phyloP scores from a whole-genome alignment of 2,113 vertebrate genomes.

The Hippocampus barbouri region DNA sequence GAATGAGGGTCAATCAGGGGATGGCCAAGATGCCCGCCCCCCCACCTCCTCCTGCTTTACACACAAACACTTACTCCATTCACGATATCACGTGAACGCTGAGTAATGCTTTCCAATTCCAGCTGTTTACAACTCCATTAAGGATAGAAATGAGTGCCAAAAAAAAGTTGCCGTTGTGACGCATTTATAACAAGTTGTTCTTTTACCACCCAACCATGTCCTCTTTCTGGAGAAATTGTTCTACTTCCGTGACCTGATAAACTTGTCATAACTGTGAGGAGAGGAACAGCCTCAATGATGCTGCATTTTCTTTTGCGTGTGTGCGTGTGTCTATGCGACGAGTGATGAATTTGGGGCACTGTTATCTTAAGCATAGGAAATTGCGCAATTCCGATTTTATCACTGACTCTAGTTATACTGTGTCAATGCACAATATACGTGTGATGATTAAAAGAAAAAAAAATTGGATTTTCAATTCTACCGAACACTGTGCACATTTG shows the following conservation, averaged over 20 bases:
- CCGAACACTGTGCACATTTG: no score
- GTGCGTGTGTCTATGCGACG: constrained; percentile 10
- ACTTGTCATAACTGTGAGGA: constrained; percentile 36
- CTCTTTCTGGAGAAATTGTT: constrained; percentile 54
- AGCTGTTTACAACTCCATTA: constrained; percentile 26
- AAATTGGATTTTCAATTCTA: no score
- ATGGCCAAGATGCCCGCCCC: constrained; percentile 32
- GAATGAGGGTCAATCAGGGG: constrained; percentile 53
- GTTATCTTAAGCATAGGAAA: background rate
- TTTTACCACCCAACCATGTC: constrained; percentile 31
- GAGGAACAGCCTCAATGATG: constrained; percentile 39
- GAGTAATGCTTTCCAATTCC: constrained; percentile 23
- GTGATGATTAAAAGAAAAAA: background rate
- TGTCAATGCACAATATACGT: background rate
- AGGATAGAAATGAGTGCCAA: constrained; percentile 27
- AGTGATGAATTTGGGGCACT: constrained; percentile 1
- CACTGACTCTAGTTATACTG: background rate
- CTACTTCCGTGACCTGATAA: constrained; percentile 66
- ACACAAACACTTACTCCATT: constrained; percentile 24
- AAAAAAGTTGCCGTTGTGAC: constrained; percentile 26
- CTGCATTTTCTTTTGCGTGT: constrained; percentile 32
- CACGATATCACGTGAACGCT: constrained; percentile 41
- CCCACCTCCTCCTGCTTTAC: background rate
- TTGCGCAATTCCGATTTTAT: no score
- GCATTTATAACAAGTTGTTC: constrained; percentile 31